A percentile compares a stretch with the other conserved stretches of the same genome.
Conservation (phyloP, 2,888 invertebrate genomes). For the Melipona bicolor region DNA sequence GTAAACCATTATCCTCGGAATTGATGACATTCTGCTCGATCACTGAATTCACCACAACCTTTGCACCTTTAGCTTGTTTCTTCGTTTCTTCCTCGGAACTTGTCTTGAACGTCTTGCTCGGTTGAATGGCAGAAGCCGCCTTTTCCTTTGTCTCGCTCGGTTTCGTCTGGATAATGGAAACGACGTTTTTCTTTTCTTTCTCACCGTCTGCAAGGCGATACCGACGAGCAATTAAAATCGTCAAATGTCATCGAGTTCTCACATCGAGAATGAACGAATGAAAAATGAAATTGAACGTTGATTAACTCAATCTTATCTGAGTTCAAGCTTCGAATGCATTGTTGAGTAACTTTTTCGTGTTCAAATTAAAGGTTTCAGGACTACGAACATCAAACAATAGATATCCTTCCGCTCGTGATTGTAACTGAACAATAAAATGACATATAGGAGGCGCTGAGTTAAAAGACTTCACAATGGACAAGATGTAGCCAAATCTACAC, state of each 20-base stretch:
- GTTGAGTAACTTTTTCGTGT: not conserved
- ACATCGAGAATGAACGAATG: not conserved
- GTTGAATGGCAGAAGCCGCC: constrained; percentile 77
- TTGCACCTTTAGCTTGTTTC: constrained; percentile 76
- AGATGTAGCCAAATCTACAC: not conserved
- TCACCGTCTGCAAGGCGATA: constrained; percentile 50
- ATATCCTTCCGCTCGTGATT: constrained; percentile 1
- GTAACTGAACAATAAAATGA: constrained; percentile 10
- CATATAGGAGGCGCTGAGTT: not conserved
- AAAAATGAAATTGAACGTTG: not conserved
- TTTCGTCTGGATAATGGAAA: constrained; percentile 79
- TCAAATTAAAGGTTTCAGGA: not conserved
- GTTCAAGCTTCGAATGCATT: not conserved
- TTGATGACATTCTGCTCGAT: constrained; percentile 75
- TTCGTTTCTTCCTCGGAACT: constrained; percentile 76
- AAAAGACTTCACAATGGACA: not conserved
- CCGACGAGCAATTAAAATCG: not conserved
- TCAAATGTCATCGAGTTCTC: not conserved
- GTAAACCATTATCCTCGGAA: constrained; percentile 66
- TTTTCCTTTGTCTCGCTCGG: constrained; percentile 77
- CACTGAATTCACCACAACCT: constrained; percentile 79
- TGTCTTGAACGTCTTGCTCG: constrained; percentile 80
- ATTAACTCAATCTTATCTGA: not conserved
- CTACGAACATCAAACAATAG: constrained; percentile 4
- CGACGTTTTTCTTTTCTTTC: constrained; percentile 52